Evolutionary conservation across 2,113 vertebrate genomes (phyloP).

Genomic region (Tympanuchus pallidicinctus): DNA sequence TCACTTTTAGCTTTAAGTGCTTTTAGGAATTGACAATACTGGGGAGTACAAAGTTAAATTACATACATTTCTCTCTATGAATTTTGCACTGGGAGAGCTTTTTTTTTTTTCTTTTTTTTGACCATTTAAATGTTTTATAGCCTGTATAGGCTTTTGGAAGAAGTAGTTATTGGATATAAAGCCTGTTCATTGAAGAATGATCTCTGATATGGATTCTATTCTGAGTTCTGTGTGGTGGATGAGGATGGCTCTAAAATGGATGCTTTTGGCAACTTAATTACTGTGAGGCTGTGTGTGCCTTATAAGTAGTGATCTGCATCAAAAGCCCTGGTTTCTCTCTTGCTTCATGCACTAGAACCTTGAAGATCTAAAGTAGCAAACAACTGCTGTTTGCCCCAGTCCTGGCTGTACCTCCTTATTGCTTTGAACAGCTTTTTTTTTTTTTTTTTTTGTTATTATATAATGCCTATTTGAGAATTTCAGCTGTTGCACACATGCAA

Average conservation of each 20-base stretch:
- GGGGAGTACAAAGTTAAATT: background rate
- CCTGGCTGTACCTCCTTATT: conserved; percentile 2
- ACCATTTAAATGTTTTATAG: background rate
- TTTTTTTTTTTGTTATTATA: background rate
- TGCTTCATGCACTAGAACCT: background rate
- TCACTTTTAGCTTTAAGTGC: background rate
- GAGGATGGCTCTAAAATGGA: background rate
- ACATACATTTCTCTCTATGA: background rate
- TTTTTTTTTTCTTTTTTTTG: background rate
- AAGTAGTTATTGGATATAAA: background rate
- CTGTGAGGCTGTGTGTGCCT: background rate
- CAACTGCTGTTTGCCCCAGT: background rate
- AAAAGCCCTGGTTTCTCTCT: background rate
- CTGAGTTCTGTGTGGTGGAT: background rate
- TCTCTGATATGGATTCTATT: background rate
- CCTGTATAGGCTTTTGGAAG: background rate
- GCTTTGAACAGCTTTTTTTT: background rate
- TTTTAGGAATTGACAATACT: background rate
- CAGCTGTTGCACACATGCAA: conserved; percentile 37
- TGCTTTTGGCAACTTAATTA: background rate
- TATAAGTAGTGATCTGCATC: background rate
- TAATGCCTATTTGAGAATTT: conserved; percentile 39
- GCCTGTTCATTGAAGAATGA: background rate
- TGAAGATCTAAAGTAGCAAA: background rate
- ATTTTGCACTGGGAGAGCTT: background rate